phyloP scores from a whole-genome alignment of 2,797 vertebrate genomes.

The Monodelphis domestica region DNA sequence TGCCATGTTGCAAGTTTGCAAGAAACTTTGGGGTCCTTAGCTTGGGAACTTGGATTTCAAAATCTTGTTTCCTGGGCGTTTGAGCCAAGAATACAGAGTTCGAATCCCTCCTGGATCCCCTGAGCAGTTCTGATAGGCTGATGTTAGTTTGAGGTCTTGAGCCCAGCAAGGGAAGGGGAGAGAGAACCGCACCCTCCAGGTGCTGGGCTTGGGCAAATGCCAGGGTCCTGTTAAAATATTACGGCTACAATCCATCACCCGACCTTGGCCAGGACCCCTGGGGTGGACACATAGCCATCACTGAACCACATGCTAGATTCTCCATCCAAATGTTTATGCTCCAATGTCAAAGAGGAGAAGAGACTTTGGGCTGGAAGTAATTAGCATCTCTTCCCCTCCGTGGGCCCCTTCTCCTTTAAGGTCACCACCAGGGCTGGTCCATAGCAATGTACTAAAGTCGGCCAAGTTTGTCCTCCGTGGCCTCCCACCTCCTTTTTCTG shows the following conservation, averaged over 20 bases:
- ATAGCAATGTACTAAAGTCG: background rate
- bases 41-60: background rate
- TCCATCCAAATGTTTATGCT: background rate
- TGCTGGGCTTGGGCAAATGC: background rate
- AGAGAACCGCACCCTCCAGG: conserved; percentile 5
- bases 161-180: background rate
- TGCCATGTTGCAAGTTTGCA: background rate
- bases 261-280: background rate
- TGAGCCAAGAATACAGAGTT: background rate
- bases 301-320: background rate
- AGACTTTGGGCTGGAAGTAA: conserved; percentile 1
- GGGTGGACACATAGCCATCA: background rate
- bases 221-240: background rate
- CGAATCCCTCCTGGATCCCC: background rate
- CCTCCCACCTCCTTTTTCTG: background rate
- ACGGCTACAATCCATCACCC: background rate
- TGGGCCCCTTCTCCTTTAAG: background rate
- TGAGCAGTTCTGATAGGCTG: background rate
- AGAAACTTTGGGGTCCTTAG: background rate
- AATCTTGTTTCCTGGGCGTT: background rate
- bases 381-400: background rate
- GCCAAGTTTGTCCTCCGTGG: background rate
- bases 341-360: background rate
- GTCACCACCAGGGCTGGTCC: background rate
- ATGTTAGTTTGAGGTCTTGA: background rate